phyloP scores from a whole-genome alignment of 2,797 vertebrate genomes.

The Brachymystax lenok region DNA sequence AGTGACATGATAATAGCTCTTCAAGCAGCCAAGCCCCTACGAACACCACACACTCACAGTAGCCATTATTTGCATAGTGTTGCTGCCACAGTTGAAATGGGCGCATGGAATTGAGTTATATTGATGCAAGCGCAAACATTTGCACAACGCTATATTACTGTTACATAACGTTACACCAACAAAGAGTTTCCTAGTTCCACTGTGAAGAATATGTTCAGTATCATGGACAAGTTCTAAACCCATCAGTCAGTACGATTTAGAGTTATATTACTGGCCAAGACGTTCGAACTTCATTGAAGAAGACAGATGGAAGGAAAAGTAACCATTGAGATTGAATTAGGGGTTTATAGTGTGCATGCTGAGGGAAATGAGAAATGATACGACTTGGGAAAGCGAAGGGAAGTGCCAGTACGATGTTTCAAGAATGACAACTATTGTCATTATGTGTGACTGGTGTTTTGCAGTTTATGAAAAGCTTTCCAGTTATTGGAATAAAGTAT shows the following conservation, averaged over 20 bases:
- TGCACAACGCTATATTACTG: neutral
- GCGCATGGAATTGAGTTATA: neutral
- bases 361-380: slow-evolving; percentile 19
- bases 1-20: slow-evolving; percentile 1
- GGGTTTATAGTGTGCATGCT: neutral
- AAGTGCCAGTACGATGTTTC: neutral
- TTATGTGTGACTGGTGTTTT: neutral
- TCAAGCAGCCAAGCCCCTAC: neutral
- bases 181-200: neutral
- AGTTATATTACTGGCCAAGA: slow-evolving; percentile 8
- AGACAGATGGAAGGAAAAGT: slow-evolving; percentile 8
- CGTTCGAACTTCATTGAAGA: slow-evolving; percentile 13
- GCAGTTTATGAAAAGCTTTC: slow-evolving; percentile 24
- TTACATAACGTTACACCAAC: neutral
- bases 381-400: neutral
- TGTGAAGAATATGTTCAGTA: neutral
- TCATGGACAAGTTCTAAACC: neutral
- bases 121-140: neutral
- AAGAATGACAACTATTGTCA: neutral
- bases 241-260: slow-evolving; percentile 16
- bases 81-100: neutral
- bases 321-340: slow-evolving; percentile 27
- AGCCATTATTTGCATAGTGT: neutral
- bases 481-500: neutral
- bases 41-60: neutral